Evolutionary conservation across 2,113 vertebrate species (phyloP).

Genomic region (Centrocercus urophasianus): DNA sequence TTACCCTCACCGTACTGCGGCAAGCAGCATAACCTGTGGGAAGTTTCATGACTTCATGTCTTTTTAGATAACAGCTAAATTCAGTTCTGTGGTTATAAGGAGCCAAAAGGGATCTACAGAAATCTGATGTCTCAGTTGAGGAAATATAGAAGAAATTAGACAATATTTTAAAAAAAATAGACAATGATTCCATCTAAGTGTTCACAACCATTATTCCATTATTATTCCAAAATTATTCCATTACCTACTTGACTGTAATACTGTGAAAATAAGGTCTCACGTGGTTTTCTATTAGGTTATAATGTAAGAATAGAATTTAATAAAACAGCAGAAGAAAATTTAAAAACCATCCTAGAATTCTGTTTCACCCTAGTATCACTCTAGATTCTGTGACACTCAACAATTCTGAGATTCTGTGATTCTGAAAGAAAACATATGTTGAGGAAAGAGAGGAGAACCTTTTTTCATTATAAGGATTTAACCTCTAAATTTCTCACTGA

Average conservation of each 20-base stretch:
- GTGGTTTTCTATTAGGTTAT: background rate
- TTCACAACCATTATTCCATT: background rate
- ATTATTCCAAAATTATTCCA: background rate
- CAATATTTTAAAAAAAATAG: background rate
- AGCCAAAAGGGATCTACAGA: background rate
- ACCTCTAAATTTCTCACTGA: background rate
- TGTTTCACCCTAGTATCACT: too few species aligned
- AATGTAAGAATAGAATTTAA: background rate
- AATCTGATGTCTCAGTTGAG: background rate
- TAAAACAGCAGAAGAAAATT: background rate
- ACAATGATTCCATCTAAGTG: background rate
- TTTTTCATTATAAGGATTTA: background rate
- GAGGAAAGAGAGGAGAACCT: background rate
- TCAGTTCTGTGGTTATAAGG: background rate
- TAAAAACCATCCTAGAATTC: background rate
- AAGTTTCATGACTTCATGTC: background rate
- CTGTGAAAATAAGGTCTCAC: background rate
- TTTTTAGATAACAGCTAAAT: constrained; percentile 15
- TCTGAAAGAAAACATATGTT: background rate
- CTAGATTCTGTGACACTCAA: too few species aligned
- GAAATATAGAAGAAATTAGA: constrained; percentile 2
- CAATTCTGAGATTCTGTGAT: too few species aligned
- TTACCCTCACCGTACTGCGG: background rate
- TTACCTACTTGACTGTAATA: background rate
- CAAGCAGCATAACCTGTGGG: background rate